These are phyloP conservation scores for Hypercompe scribonia DNA, from an alignment of 2,888 invertebrate species.

Conservation along the genomic window DNA sequence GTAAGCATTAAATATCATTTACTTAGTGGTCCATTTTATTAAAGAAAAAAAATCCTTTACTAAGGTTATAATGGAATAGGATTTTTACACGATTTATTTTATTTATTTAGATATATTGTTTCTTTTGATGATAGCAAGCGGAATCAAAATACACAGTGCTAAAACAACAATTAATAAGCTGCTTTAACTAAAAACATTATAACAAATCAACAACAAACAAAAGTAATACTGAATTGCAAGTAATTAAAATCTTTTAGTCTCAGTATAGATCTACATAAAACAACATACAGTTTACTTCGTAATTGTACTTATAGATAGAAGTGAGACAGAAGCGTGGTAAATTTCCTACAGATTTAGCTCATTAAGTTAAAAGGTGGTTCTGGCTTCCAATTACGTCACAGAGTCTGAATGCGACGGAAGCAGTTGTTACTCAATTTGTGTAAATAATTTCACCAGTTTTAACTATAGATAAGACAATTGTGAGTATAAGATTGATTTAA, in stretches of 20 bases:
- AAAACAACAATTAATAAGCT: no score
- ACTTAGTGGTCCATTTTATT: no score
- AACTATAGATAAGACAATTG: background rate
- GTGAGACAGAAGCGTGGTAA: conserved; percentile 1
- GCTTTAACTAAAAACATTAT: no score
- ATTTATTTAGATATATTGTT: background rate
- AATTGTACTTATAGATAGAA: background rate
- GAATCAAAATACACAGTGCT: background rate
- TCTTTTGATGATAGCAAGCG: background rate
- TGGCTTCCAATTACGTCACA: conserved; percentile 42
- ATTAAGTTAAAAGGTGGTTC: conserved; percentile 44
- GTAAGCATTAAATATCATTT: no score
- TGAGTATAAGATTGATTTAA: background rate
- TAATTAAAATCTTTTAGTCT: background rate
- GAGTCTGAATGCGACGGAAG: background rate
- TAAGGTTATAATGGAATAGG: no score
- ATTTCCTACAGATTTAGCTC: conserved; percentile 40
- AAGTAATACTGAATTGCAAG: background rate
- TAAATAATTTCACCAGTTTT: background rate
- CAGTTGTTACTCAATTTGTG: background rate
- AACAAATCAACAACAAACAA: background rate
- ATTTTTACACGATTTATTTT: no score
- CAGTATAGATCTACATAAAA: background rate
- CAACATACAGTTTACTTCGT: background rate
- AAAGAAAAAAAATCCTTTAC: no score